Percentiles rank a stretch among this genome's conserved stretches.
phyloP scores from a whole-genome alignment of 2,888 invertebrate genomes.

The Stenichneumon culpator region DNA sequence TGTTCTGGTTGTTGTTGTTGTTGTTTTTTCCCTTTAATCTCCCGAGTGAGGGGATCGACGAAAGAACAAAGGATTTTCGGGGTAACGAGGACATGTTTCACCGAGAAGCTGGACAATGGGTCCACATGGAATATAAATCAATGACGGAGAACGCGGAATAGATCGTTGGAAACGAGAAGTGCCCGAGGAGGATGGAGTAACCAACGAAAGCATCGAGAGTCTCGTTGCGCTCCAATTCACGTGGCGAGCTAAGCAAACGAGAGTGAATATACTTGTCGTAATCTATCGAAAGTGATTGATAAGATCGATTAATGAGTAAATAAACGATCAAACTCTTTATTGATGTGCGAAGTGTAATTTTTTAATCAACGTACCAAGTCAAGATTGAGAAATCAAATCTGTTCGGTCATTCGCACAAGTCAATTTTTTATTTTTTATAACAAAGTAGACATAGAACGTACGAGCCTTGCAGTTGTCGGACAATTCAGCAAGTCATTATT shows the following conservation, averaged over 20 bases:
- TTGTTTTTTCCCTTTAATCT: constrained; percentile 22
- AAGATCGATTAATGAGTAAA: constrained; percentile 16
- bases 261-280: constrained; percentile 60
- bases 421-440: constrained; percentile 14
- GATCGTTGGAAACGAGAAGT: constrained; percentile 2
- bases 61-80: constrained; percentile 73
- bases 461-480: constrained; percentile 49
- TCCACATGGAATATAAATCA: constrained; percentile 64
- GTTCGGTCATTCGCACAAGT: constrained; percentile 26
- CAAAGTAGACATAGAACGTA: constrained; percentile 12
- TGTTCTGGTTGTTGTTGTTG: constrained; percentile 29
- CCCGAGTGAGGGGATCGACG: constrained; percentile 68
- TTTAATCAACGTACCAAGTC: constrained; percentile 7
- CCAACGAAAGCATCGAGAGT: constrained; percentile 24
- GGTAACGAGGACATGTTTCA: constrained; percentile 77
- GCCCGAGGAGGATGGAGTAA: background rate
- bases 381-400: constrained; percentile 47
- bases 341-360: background rate
- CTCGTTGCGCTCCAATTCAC: constrained; percentile 65
- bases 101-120: constrained; percentile 64
- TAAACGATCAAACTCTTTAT: background rate
- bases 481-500: constrained; percentile 47
- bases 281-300: constrained; percentile 54
- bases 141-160: constrained; percentile 43
- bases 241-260: constrained; percentile 58